A percentile compares a stretch with the other conserved stretches of the same genome.
Evolutionary conservation across 2,113 vertebrate genomes (phyloP).

Genomic region (Orycteropus afer): DNA sequence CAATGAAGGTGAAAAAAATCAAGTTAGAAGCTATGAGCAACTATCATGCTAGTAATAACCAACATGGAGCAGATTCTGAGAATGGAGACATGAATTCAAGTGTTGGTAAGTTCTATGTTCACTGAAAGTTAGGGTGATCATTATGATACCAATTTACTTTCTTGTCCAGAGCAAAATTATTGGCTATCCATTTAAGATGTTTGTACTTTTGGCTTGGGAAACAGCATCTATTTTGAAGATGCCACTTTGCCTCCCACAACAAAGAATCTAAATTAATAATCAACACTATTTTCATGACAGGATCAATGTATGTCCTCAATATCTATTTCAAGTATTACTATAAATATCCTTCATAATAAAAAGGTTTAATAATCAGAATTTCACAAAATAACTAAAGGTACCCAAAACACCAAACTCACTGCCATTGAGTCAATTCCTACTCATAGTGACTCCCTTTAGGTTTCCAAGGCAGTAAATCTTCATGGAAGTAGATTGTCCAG

Average conservation of each 20-base stretch:
- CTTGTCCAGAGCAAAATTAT: not conserved
- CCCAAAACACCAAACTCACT: too few species aligned
- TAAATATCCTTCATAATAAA: slow-evolving; percentile 75
- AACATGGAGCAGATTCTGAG: slow-evolving; percentile 95
- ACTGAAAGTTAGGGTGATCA: not conserved
- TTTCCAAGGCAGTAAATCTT: too few species aligned
- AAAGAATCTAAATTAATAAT: not conserved
- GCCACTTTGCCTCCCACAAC: not conserved
- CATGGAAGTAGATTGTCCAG: too few species aligned
- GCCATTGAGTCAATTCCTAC: too few species aligned
- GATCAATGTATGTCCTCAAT: slow-evolving; percentile 62
- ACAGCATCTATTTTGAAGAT: slow-evolving; percentile 42
- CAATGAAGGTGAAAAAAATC: slow-evolving; percentile 99
- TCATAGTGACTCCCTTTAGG: too few species aligned
- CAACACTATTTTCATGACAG: slow-evolving; percentile 26
- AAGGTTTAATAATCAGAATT: slow-evolving; percentile 79
- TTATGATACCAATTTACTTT: not conserved
- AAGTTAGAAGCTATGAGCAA: slow-evolving; percentile 99
- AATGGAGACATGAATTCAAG: slow-evolving; percentile 98
- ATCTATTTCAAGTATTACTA: slow-evolving; percentile 53
- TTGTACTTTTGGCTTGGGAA: not conserved
- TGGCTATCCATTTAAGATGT: not conserved
- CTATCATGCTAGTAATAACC: slow-evolving; percentile 96
- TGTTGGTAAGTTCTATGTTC: slow-evolving; percentile 91
- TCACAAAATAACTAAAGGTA: slow-evolving; percentile 71